Conservation (phyloP, 2,888 invertebrate genomes). For the Chalcis sispes region DNA sequence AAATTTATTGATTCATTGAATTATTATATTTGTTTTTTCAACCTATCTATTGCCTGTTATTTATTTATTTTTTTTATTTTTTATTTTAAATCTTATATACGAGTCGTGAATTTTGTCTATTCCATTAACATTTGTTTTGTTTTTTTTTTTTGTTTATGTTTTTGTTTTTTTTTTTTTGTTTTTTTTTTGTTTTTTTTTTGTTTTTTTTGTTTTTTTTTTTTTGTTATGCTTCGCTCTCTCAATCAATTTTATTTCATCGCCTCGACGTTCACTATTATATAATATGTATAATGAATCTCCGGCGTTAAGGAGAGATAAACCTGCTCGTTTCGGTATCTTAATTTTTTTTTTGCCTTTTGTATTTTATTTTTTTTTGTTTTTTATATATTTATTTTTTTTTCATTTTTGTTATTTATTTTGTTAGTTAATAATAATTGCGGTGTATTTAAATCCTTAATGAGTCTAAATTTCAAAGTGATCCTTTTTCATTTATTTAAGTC, state of each 20-base stretch:
- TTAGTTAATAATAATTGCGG: conserved; percentile 24
- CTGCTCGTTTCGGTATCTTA: conserved; percentile 33
- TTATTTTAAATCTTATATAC: conserved; percentile 16
- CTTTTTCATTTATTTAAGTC: conserved; percentile 60
- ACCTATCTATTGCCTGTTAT: conserved; percentile 31
- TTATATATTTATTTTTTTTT: conserved; percentile 59
- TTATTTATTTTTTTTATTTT: too few species aligned
- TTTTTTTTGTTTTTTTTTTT: not conserved
- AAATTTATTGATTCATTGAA: conserved; percentile 6
- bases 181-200: conserved; percentile 3
- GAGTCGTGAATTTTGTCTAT: conserved; percentile 38
- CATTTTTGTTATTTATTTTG: conserved; percentile 60
- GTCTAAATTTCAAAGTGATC: conserved; percentile 66
- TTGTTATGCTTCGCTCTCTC: conserved; percentile 25
- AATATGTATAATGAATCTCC: conserved; percentile 52
- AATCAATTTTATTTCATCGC: conserved; percentile 21
- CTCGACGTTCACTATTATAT: conserved; percentile 37
- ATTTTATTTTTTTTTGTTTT: not conserved
- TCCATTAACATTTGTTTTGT: conserved; percentile 18
- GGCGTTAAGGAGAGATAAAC: conserved; percentile 51
- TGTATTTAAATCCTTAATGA: conserved; percentile 40
- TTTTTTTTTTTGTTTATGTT: too few species aligned
- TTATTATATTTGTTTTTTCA: conserved; percentile 8
- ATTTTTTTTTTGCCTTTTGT: conserved; percentile 2
- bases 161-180: conserved; percentile 19